Conservation (phyloP, 1,140 invertebrate genomes). For the Maniola jurtina region DNA sequence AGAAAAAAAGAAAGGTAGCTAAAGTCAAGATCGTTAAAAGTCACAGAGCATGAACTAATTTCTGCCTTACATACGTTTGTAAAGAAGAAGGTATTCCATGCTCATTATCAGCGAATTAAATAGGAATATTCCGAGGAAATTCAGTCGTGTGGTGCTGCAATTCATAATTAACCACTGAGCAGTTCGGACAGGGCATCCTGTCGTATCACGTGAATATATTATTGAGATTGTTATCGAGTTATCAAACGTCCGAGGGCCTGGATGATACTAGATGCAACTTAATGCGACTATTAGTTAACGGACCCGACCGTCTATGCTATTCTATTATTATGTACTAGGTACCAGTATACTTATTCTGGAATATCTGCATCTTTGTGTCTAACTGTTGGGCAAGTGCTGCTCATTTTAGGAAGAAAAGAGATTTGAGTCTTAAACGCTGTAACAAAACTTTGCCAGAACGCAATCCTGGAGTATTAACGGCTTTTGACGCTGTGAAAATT, state of each 20-base stretch:
- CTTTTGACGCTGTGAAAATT: too few species aligned
- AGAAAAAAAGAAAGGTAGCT: too few species aligned
- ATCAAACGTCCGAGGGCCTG: conserved; percentile 25
- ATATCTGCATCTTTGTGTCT: not conserved
- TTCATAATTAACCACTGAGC: conserved; percentile 45
- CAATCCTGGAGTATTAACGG: too few species aligned
- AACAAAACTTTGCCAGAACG: too few species aligned
- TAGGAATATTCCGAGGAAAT: not conserved
- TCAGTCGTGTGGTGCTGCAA: conserved; percentile 1
- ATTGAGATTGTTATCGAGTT: conserved; percentile 40
- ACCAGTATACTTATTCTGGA: not conserved
- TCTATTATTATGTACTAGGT: not conserved
- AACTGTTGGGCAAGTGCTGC: too few species aligned
- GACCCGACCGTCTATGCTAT: not conserved
- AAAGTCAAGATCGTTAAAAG: too few species aligned
- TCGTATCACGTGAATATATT: conserved; percentile 44
- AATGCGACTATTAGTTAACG: conserved; percentile 18
- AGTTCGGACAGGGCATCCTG: conserved; percentile 46
- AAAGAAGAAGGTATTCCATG: too few species aligned
- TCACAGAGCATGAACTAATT: too few species aligned
- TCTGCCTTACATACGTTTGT: too few species aligned
- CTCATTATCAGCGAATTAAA: too few species aligned
- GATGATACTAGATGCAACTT: conserved; percentile 10
- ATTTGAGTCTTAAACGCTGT: too few species aligned
- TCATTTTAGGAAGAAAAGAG: too few species aligned